Evolutionary conservation across 2,797 vertebrate species (phyloP), one percentile per base, ranked within the genome.

Genomic region (Notoglanidium macrostoma): DNA sequence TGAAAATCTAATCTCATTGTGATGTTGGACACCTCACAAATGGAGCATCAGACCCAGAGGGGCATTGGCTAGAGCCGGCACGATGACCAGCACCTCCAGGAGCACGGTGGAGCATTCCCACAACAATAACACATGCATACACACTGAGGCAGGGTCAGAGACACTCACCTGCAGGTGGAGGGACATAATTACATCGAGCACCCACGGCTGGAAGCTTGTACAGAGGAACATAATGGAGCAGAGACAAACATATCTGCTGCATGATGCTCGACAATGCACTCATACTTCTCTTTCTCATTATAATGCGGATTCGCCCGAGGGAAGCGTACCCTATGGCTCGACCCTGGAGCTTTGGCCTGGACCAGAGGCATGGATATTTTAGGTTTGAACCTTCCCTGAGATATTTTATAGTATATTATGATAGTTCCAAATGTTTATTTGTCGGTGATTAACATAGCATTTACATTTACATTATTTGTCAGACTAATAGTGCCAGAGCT

Each of bases 1-100:
- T 35, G 32, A 44, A 80, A 80, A 80, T 80, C 19, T 80, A 80
- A 80, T 80, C 57, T 55, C 74, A 21, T 23, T n/a, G 55, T 83
- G 61, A 83, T 67, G 40, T 67, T 6, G 23, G 79, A 8, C 8
- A 9, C 21, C 3, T 49, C n/a, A 9, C 40, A 83, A 83, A 83
- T 67, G 44, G 44, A 67, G 61, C 80, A 65, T 51, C 61, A 5
- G 1, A 21, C 15, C n/a, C 55, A 14, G 61, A 67, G 80, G 80
- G 80, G 32, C 23, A n/a, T n/a, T 12, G 76, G 54, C 54, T 57
- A 55, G 46, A 72, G 29, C 51, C 26, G 19, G 19, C 44, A 63
- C 35, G 5, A 17, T 21, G 55, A 23, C 17, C 35, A 49, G 26
- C 29, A 17, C 55, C 55, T 46, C 44, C 57, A 51, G 26, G 26